These are phyloP conservation scores for Myioborus melanocephalus DNA, from an alignment of 2,797 vertebrate species.

Conservation along the genomic window DNA sequence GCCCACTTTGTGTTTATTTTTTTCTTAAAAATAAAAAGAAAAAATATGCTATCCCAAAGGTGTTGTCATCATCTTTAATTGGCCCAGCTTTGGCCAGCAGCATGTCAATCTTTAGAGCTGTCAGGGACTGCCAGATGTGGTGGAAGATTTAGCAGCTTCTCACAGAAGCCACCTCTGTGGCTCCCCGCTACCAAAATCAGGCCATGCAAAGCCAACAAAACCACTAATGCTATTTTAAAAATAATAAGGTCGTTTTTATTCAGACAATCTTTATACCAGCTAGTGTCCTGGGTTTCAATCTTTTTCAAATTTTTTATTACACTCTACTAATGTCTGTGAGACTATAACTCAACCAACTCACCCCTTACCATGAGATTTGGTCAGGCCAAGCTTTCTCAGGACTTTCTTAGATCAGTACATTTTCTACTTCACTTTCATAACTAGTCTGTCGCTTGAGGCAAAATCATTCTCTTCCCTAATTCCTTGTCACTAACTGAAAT, in stretches of 20 bases:
- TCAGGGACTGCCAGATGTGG: accelerated
- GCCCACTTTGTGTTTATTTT: neutral
- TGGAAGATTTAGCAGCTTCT: neutral
- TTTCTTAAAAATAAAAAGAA: neutral
- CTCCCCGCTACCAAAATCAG: accelerated
- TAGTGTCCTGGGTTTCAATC: neutral
- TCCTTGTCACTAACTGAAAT: neutral
- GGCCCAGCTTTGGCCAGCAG: neutral
- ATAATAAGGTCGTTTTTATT: neutral
- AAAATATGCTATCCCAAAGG: no score
- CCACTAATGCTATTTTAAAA: neutral
- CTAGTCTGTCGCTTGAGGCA: accelerated
- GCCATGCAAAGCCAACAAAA: neutral
- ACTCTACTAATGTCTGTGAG: neutral
- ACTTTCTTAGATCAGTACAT: neutral
- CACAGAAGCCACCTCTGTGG: no score
- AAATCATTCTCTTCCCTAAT: neutral
- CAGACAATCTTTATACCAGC: neutral
- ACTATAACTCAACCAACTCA: neutral
- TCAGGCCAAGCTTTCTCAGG: neutral
- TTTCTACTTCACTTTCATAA: neutral
- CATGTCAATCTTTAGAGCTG: neutral
- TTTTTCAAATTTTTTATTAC: neutral
- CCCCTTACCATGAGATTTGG: neutral
- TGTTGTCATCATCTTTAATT: accelerated